phyloP scores from a whole-genome alignment of 2,113 vertebrate species.

The Ciconia maguari region DNA sequence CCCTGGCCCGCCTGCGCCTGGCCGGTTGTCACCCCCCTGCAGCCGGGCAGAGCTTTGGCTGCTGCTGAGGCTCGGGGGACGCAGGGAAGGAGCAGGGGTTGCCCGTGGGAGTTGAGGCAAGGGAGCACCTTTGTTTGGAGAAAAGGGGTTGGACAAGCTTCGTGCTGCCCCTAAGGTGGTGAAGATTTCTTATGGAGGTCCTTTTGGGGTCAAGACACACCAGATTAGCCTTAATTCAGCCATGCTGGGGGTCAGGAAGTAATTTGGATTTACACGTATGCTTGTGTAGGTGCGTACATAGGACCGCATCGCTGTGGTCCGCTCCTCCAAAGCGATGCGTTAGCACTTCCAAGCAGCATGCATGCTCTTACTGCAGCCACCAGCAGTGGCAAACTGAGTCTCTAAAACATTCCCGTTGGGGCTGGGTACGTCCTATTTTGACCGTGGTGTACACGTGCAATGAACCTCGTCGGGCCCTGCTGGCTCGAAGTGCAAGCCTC shows the following conservation, averaged over 20 bases:
- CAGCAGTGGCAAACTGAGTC: not conserved
- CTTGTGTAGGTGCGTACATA: not conserved
- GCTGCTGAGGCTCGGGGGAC: not conserved
- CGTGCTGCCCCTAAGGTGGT: rapidly evolving
- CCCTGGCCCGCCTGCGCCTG: rapidly evolving
- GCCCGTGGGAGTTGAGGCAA: rapidly evolving
- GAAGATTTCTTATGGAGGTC: not conserved
- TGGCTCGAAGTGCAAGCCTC: not conserved
- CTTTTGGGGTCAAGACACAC: not conserved
- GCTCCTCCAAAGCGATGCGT: rapidly evolving
- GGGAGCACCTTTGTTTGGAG: rapidly evolving
- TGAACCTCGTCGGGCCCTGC: rapidly evolving
- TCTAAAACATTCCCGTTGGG: rapidly evolving
- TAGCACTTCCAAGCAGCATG: rapidly evolving
- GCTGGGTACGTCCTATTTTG: not conserved
- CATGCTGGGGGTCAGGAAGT: not conserved
- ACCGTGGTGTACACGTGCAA: rapidly evolving
- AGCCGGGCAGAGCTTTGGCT: not conserved
- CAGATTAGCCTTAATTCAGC: too few species aligned
- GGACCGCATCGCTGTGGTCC: not conserved
- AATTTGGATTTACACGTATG: rapidly evolving
- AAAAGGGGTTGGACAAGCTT: not conserved
- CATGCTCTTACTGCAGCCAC: not conserved
- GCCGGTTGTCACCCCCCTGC: not conserved
- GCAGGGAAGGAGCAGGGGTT: not conserved